Evolutionary conservation across 2,113 vertebrate genomes (phyloP).

Genomic region (Salvator merianae): DNA sequence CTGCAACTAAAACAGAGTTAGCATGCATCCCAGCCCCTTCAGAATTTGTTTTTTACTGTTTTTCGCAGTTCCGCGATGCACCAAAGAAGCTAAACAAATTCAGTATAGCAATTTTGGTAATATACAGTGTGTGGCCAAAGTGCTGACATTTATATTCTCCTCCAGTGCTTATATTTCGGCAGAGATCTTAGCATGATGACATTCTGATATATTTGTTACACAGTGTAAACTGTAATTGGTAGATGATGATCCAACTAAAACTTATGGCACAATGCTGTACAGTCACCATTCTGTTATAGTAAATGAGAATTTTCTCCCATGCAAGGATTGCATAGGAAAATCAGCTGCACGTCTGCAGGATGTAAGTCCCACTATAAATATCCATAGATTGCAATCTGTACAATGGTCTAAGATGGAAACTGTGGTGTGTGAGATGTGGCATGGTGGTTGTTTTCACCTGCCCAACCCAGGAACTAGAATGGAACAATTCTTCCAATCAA

Average conservation of each 20-base stretch:
- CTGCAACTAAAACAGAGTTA: not conserved
- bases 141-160: conserved; percentile 43
- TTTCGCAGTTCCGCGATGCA: conserved; percentile 32
- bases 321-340: not conserved
- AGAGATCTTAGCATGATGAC: conserved; percentile 41
- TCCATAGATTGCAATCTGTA: too few relatives aligned
- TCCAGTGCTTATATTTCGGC: conserved; percentile 28
- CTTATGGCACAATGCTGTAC: not conserved
- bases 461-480: too few relatives aligned
- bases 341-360: too few relatives aligned
- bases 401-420: too few relatives aligned
- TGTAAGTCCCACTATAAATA: too few relatives aligned
- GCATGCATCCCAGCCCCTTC: not conserved
- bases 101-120: not conserved
- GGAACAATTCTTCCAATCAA: too few relatives aligned
- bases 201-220: conserved; percentile 24
- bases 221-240: not conserved
- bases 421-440: too few relatives aligned
- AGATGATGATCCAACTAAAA: not conserved
- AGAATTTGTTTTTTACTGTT: not conserved
- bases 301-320: not conserved
- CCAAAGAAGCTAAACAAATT: conserved; percentile 36
- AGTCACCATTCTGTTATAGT: not conserved
- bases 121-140: conserved; percentile 29
- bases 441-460: too few relatives aligned